These are phyloP conservation scores for Galemys pyrenaicus DNA, from an alignment of 2,113 vertebrate species.

Conservation along the genomic window DNA sequence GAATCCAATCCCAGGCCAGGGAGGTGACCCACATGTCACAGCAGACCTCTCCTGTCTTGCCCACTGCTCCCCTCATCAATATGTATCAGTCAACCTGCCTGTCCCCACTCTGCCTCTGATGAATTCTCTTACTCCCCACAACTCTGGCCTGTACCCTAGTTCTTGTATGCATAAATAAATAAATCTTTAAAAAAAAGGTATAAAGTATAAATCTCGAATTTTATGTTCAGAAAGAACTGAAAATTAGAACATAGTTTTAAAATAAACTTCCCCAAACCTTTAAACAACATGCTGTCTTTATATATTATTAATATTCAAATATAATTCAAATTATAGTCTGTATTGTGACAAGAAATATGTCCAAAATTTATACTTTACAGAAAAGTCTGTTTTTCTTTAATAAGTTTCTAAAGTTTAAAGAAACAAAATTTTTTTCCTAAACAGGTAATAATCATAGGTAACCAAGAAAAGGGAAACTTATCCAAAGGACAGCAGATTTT, in stretches of 20 bases:
- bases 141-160: no score
- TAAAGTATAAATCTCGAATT: conserved; percentile 37
- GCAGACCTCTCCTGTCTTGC: no score
- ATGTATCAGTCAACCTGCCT: no score
- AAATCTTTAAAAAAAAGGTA: no score
- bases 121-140: no score
- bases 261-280: neutral
- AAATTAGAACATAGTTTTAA: conserved; percentile 2
- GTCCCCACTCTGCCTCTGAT: no score
- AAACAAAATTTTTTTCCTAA: conserved; percentile 38
- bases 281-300: conserved; percentile 36
- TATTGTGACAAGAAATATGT: neutral
- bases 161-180: no score
- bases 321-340: neutral
- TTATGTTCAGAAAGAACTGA: conserved; percentile 50
- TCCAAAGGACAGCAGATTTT: neutral
- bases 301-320: conserved; percentile 42
- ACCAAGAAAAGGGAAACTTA: conserved; percentile 29
- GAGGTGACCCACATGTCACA: no score
- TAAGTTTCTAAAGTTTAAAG: conserved; percentile 22
- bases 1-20: no score
- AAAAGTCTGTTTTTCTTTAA: conserved; percentile 22
- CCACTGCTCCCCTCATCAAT: no score
- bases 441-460: neutral
- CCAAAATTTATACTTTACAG: conserved; percentile 36